A percentile compares a stretch with the other conserved stretches of the same genome.
Conservation (phyloP, 2,797 vertebrate genomes). For the Acanthurus leucopareius region DNA sequence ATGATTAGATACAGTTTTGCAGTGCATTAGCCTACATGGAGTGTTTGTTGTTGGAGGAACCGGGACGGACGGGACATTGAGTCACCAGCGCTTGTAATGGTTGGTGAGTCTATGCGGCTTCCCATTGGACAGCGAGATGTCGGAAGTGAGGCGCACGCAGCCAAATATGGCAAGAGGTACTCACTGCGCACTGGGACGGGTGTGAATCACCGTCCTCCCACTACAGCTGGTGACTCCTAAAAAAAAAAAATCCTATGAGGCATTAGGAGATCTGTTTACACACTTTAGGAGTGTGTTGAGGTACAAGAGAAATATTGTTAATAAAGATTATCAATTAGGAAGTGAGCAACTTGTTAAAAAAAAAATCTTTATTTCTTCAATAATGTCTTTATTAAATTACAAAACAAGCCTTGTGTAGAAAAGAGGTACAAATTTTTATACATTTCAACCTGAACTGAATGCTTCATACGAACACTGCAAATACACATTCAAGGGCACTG, state of each 20-base stretch:
- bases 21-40: neutral
- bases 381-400: constrained; percentile 31
- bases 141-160: constrained; percentile 74
- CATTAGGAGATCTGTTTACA: constrained; percentile 40
- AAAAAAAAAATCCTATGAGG: constrained; percentile 15
- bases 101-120: constrained; percentile 35
- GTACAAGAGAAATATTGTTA: neutral
- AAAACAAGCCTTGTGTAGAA: constrained; percentile 38
- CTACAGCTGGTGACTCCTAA: constrained; percentile 53
- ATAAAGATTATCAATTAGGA: neutral
- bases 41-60: constrained; percentile 68
- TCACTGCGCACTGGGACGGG: constrained; percentile 23
- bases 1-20: neutral
- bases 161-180: constrained; percentile 78
- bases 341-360: constrained; percentile 8
- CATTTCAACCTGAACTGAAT: constrained; percentile 11
- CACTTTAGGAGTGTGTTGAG: neutral
- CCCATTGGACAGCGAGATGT: constrained; percentile 70
- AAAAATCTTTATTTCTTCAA: constrained; percentile 12
- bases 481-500: neutral
- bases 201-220: constrained; percentile 58
- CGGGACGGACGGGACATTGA: constrained; percentile 68
- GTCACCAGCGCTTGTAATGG: constrained; percentile 68
- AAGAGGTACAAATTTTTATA: constrained; percentile 38
- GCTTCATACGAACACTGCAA: neutral